Base-by-base conservation (phyloP, 2,888 invertebrate species). In the Drosophila buzzatii region DNA sequence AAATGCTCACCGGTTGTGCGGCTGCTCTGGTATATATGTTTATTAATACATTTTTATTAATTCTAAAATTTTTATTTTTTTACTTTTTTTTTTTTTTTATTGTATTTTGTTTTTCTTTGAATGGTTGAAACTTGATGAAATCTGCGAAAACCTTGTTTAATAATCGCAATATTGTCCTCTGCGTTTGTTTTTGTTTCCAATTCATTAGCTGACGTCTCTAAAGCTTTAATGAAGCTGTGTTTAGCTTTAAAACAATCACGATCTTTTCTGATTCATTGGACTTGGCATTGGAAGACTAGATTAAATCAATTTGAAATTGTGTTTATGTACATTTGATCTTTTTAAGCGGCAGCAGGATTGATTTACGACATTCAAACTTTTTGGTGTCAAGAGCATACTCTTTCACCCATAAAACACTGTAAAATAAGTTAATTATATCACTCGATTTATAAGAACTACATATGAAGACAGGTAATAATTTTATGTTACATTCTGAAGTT, bases 111-210 rank as follows among this genome's bases (percentile, higher is more conserved):
- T n/a, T n/a, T n/a, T n/a, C n/a, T n/a, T n/a, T n/a, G n/a, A 81
- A 79, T 84, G 84, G 81, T 81, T 86, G 77, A 86, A 86, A 37
- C 77, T 84, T 62, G 64, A 81, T 72, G 69, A 85, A 79, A 79
- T 76, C 64, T 68, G 56, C 66, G 55, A 47, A 62, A 52, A 44
- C 58, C 57, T 71, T 68, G 73, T 76, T 79, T 76, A 81, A 74
- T 76, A 66, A 76, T 70, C 66, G 51, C 52, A 49, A 20, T 33
- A 45, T n/a, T n/a, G 23, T 27, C 37, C 42, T 37, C 20, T 20
- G 27, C 57, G 41, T 33, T 41, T 16, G 49, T 37, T 37, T 47
- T 44, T 37, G n/a, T 16, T 41, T 58, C 9, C 33, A 39, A 63
- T 39, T 49, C 57, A 58, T 66, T 63, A 73, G 47, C 56, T 60